Percentiles rank a stretch among this genome's conserved stretches.
phyloP scores from a whole-genome alignment of 2,113 vertebrate species.

The Protobothrops flavoviridis region DNA sequence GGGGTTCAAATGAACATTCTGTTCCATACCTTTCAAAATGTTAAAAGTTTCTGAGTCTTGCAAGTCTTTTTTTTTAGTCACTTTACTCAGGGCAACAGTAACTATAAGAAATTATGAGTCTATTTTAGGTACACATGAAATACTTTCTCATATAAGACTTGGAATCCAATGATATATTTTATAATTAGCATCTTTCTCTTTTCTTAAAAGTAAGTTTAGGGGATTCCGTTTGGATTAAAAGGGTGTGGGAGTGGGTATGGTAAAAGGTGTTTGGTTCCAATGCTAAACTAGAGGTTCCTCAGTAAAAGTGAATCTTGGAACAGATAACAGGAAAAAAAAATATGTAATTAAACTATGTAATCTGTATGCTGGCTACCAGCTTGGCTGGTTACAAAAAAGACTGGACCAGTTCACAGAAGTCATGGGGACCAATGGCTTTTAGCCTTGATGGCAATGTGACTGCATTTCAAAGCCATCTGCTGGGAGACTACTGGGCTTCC shows the following conservation, averaged over 20 bases:
- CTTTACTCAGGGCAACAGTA: not conserved
- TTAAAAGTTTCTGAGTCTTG: not conserved
- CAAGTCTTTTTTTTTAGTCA: not conserved
- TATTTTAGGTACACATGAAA: not conserved
- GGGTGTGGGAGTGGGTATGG: not conserved
- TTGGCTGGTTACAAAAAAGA: not conserved
- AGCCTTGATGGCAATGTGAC: not conserved
- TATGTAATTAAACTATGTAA: not conserved
- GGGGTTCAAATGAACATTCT: too few species aligned
- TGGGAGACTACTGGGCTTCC: not conserved
- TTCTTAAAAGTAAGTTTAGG: not conserved
- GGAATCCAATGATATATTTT: not conserved
- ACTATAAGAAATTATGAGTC: not conserved
- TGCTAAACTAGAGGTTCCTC: not conserved
- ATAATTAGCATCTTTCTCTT: not conserved
- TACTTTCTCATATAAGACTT: not conserved
- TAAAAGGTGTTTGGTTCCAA: not conserved
- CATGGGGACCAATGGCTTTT: not conserved
- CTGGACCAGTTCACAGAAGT: not conserved
- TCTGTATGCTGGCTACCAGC: not conserved
- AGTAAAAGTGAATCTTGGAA: not conserved
- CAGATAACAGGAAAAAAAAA: not conserved
- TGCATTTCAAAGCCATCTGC: not conserved
- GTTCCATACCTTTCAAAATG: not conserved
- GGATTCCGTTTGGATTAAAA: not conserved